Evolutionary conservation across 2,888 invertebrate genomes (phyloP), one percentile per base, ranked within the genome.

Genomic region (Timandra comae): DNA sequence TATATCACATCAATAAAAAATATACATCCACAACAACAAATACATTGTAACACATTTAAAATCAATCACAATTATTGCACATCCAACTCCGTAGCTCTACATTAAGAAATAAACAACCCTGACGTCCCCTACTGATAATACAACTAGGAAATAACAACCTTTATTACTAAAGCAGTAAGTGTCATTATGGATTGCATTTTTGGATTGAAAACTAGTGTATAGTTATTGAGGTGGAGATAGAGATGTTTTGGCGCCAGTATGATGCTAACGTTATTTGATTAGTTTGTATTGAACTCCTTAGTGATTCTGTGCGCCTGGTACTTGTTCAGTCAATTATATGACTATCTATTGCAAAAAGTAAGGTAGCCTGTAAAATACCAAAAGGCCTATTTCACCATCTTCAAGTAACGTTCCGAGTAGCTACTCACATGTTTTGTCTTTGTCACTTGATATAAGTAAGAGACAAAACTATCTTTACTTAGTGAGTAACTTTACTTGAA

Each of bases 101-200:
- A 37, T 41, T 40, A 49, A 50, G 42, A 48, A 61, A 59, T 53
- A 58, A 60, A 54, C 40, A 43, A 50, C 51, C 54, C 53, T 51
- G 41, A 34, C 19, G 42, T 42, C 48, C 47, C 51, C 48, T 16
- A 16, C 40, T 46, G 51, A 48, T 49, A 52, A 43, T 35, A 38
- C 43, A 37, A 42, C 19, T 13, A 19, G 34, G 29, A 49, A 51
- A 54, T 41, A 46, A 30, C 32, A 25, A 29, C 20, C 34, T 19
- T 33, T 38, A 42, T 30, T 13, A n/a, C 16, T 29, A 27, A 28
- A 30, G 20, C 2, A 12, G 19, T 38, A 46, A 34, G 19, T 24
- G 7, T 27, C 21, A 26, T 27, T 30, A 20, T 22, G 7, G 11
- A 19, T 11, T 31, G 22, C 1, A 28, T 26, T 16, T 35, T 10